A percentile compares a stretch with the other conserved stretches of the same genome.
Conservation (phyloP, 30 jellyfish, hydroid and myxozoan genomes). For the Pseudorhiza aurosa region DNA sequence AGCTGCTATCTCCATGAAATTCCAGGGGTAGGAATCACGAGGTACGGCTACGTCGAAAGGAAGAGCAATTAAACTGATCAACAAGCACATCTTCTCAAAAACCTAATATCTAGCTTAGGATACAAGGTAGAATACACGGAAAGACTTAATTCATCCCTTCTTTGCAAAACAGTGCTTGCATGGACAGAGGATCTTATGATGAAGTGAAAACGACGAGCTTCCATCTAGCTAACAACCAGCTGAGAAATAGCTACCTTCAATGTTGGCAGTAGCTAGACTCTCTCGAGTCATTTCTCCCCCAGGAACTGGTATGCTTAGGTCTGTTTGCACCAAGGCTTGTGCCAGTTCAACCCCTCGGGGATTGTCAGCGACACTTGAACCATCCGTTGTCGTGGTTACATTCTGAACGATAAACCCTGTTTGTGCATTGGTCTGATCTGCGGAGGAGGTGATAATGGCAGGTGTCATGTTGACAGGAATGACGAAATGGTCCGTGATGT, state of each 20-base stretch:
- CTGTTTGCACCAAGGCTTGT: constrained; percentile 85
- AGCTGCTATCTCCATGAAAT: no score
- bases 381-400: constrained; percentile 36
- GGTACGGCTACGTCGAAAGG: no score
- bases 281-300: constrained; percentile 55
- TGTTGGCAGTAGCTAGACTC: constrained; percentile 56
- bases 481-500: constrained; percentile 59
- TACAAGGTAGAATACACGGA: no score
- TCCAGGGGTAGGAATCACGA: no score
- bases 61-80: no score
- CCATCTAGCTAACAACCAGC: no score
- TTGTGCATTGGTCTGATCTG: constrained; percentile 33
- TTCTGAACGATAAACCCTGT: constrained; percentile 70
- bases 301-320: constrained; percentile 77
- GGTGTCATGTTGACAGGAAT: constrained; percentile 69
- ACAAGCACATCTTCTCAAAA: no score
- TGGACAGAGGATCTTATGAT: no score
- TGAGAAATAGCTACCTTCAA: constrained; percentile 46
- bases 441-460: constrained; percentile 46
- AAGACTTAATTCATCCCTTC: no score
- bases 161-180: no score
- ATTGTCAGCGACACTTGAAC: constrained; percentile 16
- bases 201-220: no score
- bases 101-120: no score
- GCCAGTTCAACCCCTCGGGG: constrained; percentile 62